Conservation (phyloP, 2,113 vertebrate genomes). For the Globicephala melas region DNA sequence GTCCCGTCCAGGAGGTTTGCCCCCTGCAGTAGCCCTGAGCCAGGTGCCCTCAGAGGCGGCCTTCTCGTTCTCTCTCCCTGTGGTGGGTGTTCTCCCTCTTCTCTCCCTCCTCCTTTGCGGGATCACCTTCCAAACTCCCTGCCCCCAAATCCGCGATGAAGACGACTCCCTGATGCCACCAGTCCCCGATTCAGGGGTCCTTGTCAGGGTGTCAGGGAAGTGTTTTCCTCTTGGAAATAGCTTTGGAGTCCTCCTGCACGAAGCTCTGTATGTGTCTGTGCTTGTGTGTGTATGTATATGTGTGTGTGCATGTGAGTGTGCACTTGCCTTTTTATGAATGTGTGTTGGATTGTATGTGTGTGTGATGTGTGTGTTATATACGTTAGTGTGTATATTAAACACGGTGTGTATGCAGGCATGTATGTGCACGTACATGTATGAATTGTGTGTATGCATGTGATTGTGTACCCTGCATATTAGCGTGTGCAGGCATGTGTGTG, state of each 20-base stretch:
- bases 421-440: background rate
- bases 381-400: too few relatives aligned
- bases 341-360: background rate
- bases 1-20: background rate
- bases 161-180: fast-evolving
- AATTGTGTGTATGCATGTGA: background rate
- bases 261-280: background rate
- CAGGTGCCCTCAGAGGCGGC: too few relatives aligned
- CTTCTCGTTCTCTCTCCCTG: background rate
- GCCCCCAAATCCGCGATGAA: background rate
- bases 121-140: background rate
- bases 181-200: background rate
- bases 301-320: background rate
- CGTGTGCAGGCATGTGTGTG: too few relatives aligned
- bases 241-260: background rate
- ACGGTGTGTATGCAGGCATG: background rate
- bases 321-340: background rate
- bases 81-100: background rate
- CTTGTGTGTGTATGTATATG: fast-evolving
- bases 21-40: background rate
- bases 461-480: background rate
- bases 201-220: background rate
- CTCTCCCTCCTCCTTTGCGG: background rate
- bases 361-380: background rate
- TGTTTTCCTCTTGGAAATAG: background rate